These are phyloP conservation scores for Apostichopus leukothele DNA, from an alignment of 53 echinoderm and acorn worm species.

Conservation along the genomic window DNA sequence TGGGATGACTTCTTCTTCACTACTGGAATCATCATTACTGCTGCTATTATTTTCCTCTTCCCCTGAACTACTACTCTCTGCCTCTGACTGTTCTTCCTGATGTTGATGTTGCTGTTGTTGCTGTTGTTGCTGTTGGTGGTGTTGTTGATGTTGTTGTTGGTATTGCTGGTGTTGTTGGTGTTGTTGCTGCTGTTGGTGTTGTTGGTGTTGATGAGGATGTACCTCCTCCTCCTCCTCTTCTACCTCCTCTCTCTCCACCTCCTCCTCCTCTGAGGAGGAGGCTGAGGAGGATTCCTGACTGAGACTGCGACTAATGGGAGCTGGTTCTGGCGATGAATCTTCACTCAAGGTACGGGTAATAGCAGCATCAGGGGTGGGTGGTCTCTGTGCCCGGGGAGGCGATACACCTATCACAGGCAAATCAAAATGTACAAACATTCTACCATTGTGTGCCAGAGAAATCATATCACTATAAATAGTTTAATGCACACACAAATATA, in stretches of 20 bases:
- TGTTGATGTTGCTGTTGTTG: not conserved
- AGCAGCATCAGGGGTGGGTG: slow-evolving; percentile 6
- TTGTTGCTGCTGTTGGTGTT: not conserved
- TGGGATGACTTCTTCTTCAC: slow-evolving; percentile 13
- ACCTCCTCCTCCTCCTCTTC: too few relatives aligned
- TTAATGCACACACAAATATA: too few relatives aligned
- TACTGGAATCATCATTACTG: slow-evolving; percentile 14
- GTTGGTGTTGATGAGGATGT: not conserved
- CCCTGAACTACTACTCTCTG: slow-evolving; percentile 1
- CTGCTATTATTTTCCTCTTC: slow-evolving; percentile 8
- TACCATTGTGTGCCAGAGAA: too few relatives aligned
- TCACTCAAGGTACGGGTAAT: slow-evolving; percentile 4
- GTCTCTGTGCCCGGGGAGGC: not conserved
- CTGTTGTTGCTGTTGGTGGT: not conserved
- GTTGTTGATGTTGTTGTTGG: not conserved
- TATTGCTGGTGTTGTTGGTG: not conserved
- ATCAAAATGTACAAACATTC: not conserved
- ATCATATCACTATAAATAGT: too few relatives aligned
- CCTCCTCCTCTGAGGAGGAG: not conserved
- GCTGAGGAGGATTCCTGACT: not conserved
- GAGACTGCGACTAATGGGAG: not conserved
- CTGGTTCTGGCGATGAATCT: slow-evolving; percentile 8
- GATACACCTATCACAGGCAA: not conserved
- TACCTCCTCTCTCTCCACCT: not conserved
- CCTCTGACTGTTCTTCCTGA: not conserved